Evolutionary conservation across 2,797 vertebrate genomes (phyloP), one percentile per base, ranked within the genome.

Genomic region (Gorsachius magnificus): DNA sequence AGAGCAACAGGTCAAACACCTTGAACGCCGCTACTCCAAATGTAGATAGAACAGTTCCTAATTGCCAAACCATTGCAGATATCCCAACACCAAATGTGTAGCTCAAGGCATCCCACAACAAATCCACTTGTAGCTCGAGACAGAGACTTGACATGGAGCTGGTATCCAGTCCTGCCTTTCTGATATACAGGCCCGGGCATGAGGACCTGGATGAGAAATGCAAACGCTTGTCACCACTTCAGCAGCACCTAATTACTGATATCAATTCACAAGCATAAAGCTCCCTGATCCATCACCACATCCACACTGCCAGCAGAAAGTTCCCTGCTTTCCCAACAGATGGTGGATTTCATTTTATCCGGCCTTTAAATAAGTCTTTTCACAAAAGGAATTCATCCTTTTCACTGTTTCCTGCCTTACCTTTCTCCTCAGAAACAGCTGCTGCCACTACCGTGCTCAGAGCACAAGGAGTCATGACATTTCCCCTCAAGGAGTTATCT

Each of bases 11-110:
- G 5, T 26, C 25, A 36, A 69, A 78, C 24, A 50, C 22, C 20
- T 53, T 41, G 18, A 61, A 43, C 0, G 0, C 38, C 66, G 16
- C 29, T 76, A 36, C 43, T 83, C 7, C 16, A 38, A 46, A 35
- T 18, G 13, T 29, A 80, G 21, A 25, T 16, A 41, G 48, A 83
- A 29, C 7, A 65, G 21, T 31, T 78, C 13, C 31, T 65, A 26
- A 35, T 22, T 65, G n/a, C 8, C 33, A 80, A 46, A 63, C 10
- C 21, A 48, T 16, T 81, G 25, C 33, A 86, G 41, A 53, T 24
- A 75, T 5, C 8, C 5, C 10, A 56, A 29, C 20, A 29, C 10
- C 53, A 74, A 57, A 50, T 0, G 0, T 11, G 2, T 41, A 53
- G 7, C 22, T 90, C 1, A 0, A 69, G 46, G 24, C 26, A 69